Conservation (phyloP, 1,140 invertebrate species). For the Zaprionus ghesquierei region DNA sequence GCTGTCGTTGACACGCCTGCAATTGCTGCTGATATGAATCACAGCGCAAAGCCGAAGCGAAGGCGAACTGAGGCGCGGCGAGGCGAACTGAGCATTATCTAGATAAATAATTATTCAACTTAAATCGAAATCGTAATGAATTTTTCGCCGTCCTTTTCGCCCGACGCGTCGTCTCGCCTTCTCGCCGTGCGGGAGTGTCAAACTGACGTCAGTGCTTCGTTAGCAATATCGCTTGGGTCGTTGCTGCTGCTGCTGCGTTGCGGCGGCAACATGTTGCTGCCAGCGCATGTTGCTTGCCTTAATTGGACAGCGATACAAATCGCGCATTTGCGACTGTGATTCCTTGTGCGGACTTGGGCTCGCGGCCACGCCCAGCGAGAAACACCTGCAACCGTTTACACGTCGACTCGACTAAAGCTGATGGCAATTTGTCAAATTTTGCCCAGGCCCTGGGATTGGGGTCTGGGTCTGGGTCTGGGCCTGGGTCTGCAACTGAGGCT, state of each 20-base stretch:
- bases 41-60: conserved; percentile 27
- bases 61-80: neutral
- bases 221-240: conserved; percentile 61
- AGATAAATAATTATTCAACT: conserved; percentile 81
- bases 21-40: conserved; percentile 73
- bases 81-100: conserved; percentile 61
- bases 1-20: conserved; percentile 71
- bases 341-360: conserved; percentile 9
- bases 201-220: conserved; percentile 79
- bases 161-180: neutral
- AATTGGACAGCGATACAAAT: conserved; percentile 80
- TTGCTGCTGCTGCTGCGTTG: conserved; percentile 19
- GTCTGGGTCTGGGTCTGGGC: neutral
- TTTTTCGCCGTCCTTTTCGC: conserved; percentile 49
- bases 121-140: conserved; percentile 81
- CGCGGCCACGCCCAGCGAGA: conserved; percentile 60
- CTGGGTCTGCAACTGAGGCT: conserved; percentile 17
- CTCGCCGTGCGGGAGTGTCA: conserved; percentile 66
- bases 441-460: neutral
- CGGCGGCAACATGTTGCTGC: conserved; percentile 66
- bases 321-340: conserved; percentile 20
- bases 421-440: conserved; percentile 78
- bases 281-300: conserved; percentile 66
- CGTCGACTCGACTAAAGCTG: conserved; percentile 56
- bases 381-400: conserved; percentile 79